These are phyloP conservation scores for Heliocidaris tuberculata DNA, from an alignment of 35 echinoderm and acorn worm species.

Conservation along the genomic window DNA sequence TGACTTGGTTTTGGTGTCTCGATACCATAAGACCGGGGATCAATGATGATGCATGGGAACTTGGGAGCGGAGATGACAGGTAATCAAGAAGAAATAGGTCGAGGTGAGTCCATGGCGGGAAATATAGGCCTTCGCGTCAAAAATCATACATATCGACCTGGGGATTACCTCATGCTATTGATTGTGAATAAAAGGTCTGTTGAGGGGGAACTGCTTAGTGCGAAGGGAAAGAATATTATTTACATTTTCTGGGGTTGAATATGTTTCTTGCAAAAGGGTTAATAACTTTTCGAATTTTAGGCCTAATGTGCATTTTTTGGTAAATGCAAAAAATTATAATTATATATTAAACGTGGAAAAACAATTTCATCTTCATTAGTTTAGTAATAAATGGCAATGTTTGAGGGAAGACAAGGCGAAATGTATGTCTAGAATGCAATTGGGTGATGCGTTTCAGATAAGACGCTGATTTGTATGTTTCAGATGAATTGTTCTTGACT, in stretches of 20 bases:
- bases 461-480: not conserved
- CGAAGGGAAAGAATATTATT: not conserved
- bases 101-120: slow-evolving; percentile 28
- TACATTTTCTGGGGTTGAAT: not conserved
- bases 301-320: no score
- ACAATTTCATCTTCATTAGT: not conserved
- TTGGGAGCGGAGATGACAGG: slow-evolving; percentile 29
- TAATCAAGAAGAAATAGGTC: slow-evolving; percentile 25
- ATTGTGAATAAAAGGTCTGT: not conserved
- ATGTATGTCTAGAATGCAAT: not conserved
- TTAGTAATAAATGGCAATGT: not conserved
- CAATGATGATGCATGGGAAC: slow-evolving; percentile 30
- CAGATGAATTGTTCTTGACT: slow-evolving; percentile 12
- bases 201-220: not conserved
- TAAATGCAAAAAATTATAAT: no score
- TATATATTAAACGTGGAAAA: not conserved
- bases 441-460: not conserved
- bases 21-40: slow-evolving; percentile 15
- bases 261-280: not conserved
- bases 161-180: not conserved
- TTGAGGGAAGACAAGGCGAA: not conserved
- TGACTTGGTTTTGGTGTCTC: slow-evolving; percentile 25
- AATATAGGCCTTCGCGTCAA: slow-evolving; percentile 43
- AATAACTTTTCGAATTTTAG: not conserved
- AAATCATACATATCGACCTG: slow-evolving; percentile 22